Percentiles rank a stretch among this genome's conserved stretches.
These are phyloP conservation scores for Silurus lanzhouensis DNA, from an alignment of 2,797 vertebrate species.

Conservation along the genomic window DNA sequence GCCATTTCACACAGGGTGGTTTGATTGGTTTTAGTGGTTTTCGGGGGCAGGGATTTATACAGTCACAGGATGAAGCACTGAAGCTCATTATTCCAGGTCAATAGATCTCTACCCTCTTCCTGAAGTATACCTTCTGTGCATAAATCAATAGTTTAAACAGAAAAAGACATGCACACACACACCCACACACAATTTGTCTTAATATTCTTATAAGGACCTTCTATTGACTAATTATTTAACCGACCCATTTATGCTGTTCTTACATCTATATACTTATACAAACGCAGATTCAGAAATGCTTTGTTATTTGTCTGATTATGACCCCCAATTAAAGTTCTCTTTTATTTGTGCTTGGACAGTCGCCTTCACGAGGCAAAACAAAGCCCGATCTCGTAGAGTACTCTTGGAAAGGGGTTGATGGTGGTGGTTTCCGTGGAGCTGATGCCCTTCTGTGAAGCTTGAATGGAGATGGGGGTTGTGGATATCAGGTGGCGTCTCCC, in stretches of 20 bases:
- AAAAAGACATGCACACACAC: background rate
- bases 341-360: background rate
- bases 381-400: background rate
- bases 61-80: background rate
- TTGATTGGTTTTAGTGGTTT: background rate
- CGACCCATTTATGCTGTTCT: background rate
- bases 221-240: background rate
- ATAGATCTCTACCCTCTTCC: background rate
- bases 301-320: background rate
- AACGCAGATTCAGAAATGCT: too few relatives aligned
- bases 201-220: background rate
- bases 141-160: background rate
- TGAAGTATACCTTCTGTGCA: background rate
- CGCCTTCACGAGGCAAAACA: background rate
- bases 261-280: background rate
- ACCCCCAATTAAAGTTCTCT: background rate
- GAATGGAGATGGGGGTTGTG: conserved; percentile 4
- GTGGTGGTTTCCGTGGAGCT: background rate
- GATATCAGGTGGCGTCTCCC: conserved; percentile 31
- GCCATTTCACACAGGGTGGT: background rate
- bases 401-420: background rate
- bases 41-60: background rate
- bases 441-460: background rate
- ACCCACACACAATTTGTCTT: background rate
- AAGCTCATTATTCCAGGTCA: background rate